Evolutionary conservation across 2,113 vertebrate species (phyloP).

Genomic region (Terrapene triunguis): DNA sequence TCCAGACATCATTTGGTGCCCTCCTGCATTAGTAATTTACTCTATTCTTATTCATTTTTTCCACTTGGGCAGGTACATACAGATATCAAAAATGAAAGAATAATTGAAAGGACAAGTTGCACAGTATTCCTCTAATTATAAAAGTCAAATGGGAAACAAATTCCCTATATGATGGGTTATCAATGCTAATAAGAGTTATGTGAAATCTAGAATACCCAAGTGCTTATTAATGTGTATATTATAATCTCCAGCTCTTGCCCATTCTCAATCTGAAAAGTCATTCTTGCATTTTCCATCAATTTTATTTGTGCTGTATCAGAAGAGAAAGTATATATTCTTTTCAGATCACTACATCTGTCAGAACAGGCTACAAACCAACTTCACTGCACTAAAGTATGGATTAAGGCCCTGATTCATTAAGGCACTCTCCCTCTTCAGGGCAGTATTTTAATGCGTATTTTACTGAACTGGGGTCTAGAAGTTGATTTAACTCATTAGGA

Average conservation of each 20-base stretch:
- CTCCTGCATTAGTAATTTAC: not conserved
- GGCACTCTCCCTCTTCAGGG: not conserved
- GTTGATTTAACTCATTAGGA: slow-evolving; percentile 11
- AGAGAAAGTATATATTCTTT: not conserved
- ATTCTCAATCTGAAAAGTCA: not conserved
- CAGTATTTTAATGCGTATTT: not conserved
- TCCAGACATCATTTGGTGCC: not conserved
- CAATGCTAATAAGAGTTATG: not conserved
- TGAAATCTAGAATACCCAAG: not conserved
- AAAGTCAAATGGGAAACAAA: not conserved
- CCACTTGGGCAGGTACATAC: not conserved
- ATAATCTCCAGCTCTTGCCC: not conserved
- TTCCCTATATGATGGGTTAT: not conserved
- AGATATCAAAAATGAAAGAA: not conserved
- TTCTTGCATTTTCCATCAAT: not conserved
- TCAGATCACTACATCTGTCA: slow-evolving; percentile 30
- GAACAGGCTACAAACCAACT: slow-evolving; percentile 62
- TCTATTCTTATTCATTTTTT: not conserved
- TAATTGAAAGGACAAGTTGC: accelerated
- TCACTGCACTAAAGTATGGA: slow-evolving; percentile 33
- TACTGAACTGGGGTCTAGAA: slow-evolving; percentile 13
- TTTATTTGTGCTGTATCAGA: not conserved
- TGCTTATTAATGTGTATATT: not conserved
- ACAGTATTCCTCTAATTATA: not conserved
- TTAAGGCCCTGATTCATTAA: slow-evolving; percentile 43